Evolutionary conservation across 2,113 vertebrate genomes (phyloP).

Genomic region (Python bivittatus): DNA sequence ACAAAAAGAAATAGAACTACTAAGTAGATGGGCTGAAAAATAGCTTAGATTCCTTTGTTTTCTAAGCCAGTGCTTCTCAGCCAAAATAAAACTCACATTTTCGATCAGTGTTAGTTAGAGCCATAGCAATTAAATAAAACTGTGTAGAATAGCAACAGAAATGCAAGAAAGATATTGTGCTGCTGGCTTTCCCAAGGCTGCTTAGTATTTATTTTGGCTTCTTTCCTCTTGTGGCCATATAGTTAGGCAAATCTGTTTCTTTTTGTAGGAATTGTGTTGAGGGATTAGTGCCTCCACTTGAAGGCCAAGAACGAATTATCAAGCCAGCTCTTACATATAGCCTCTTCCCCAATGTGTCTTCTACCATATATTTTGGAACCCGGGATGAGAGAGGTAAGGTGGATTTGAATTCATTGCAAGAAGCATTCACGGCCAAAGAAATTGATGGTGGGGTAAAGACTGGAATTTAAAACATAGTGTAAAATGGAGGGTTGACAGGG

Average conservation of each 20-base stretch:
- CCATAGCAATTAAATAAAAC: background rate
- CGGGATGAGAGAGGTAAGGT: conserved; percentile 86
- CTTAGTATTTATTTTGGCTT: background rate
- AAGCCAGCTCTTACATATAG: conserved; percentile 88
- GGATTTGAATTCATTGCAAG: rapidly evolving
- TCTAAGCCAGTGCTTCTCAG: background rate
- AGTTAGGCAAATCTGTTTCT: conserved; percentile 23
- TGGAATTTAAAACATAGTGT: too few species aligned
- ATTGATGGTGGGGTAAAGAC: background rate
- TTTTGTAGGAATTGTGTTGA: conserved; percentile 68
- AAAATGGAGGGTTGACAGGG: background rate
- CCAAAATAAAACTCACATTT: background rate
- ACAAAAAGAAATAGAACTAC: background rate
- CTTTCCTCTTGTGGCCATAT: conserved; percentile 15
- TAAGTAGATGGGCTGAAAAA: background rate
- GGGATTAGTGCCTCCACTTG: conserved; percentile 68
- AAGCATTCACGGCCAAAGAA: background rate
- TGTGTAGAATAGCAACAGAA: background rate
- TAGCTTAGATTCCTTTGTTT: background rate
- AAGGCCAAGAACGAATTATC: conserved; percentile 74
- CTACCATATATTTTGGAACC: conserved; percentile 94
- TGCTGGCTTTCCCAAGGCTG: background rate
- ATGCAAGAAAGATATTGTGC: background rate
- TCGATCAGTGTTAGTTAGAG: background rate
- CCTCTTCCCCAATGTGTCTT: conserved; percentile 85